These are phyloP conservation scores for Esox niger DNA, from an alignment of 2,113 vertebrate species.

Conservation along the genomic window DNA sequence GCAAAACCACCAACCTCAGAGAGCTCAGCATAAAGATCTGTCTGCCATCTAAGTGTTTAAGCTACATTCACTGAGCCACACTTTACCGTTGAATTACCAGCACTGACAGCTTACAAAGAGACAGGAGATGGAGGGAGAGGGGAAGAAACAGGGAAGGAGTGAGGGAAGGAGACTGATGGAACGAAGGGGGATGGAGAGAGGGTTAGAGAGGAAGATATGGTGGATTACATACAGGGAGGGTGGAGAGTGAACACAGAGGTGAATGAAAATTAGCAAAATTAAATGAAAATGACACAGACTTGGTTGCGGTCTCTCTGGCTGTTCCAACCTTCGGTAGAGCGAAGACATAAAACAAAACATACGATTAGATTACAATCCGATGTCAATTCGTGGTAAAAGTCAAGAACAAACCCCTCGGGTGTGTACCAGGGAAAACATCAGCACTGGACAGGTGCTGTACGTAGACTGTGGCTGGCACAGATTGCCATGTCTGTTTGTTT, in stretches of 20 bases:
- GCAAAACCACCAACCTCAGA: not conserved
- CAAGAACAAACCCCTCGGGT: conserved; percentile 12
- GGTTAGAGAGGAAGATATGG: not conserved
- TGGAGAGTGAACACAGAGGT: not conserved
- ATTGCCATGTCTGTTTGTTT: conserved; percentile 44
- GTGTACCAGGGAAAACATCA: conserved; percentile 10
- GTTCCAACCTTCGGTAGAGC: not conserved
- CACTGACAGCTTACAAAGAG: too few species aligned
- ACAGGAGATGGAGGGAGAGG: not conserved
- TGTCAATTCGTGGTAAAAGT: too few species aligned
- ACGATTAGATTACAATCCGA: too few species aligned
- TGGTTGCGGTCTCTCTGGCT: not conserved
- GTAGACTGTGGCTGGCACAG: conserved; percentile 60
- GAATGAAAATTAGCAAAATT: too few species aligned
- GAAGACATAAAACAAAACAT: not conserved
- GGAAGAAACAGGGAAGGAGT: not conserved
- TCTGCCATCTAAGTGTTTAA: too few species aligned
- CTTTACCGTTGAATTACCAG: too few species aligned
- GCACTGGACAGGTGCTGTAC: conserved; percentile 31
- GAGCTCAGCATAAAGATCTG: not conserved
- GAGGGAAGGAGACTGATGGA: not conserved
- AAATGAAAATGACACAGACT: not conserved
- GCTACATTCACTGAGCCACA: too few species aligned
- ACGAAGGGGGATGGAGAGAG: not conserved
- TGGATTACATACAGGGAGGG: not conserved